phyloP scores from a whole-genome alignment of 2,113 vertebrate species.

The Oryzias javanicus region DNA sequence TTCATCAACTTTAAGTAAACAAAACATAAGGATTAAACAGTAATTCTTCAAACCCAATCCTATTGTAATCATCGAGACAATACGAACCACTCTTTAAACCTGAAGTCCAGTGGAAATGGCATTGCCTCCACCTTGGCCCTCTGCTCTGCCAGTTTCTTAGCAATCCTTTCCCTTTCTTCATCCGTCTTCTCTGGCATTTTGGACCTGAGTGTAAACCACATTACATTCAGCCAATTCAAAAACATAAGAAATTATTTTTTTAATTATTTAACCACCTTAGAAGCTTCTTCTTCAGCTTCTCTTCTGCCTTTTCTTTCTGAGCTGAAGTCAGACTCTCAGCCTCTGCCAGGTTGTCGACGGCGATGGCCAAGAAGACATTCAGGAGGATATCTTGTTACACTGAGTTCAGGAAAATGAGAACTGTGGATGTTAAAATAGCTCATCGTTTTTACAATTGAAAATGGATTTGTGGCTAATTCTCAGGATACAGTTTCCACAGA shows the following conservation, averaged over 20 bases:
- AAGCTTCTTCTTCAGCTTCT: conserved; percentile 85
- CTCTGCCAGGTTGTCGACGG: conserved; percentile 94
- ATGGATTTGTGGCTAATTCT: neutral
- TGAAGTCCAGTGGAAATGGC: too few species aligned
- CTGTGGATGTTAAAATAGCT: neutral
- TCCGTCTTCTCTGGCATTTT: conserved; percentile 87
- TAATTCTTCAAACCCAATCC: too few species aligned
- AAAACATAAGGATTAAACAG: too few species aligned
- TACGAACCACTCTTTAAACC: too few species aligned
- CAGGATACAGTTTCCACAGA: conserved; percentile 97
- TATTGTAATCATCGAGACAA: too few species aligned
- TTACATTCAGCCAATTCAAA: neutral
- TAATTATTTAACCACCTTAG: conserved; percentile 71
- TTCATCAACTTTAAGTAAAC: conserved; percentile 95
- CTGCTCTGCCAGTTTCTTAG: conserved; percentile 91
- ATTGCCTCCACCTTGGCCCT: conserved; percentile 90
- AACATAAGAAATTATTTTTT: neutral
- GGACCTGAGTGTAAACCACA: conserved; percentile 66
- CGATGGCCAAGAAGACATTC: conserved; percentile 97
- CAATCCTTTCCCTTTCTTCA: conserved; percentile 84
- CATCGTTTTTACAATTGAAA: neutral
- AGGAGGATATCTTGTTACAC: conserved; percentile 88
- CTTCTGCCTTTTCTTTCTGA: conserved; percentile 94
- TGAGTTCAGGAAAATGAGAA: conserved; percentile 73
- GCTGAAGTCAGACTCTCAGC: conserved; percentile 93